Evolutionary conservation across 2,888 invertebrate genomes (phyloP).

Genomic region (Trachelus iudaicus): DNA sequence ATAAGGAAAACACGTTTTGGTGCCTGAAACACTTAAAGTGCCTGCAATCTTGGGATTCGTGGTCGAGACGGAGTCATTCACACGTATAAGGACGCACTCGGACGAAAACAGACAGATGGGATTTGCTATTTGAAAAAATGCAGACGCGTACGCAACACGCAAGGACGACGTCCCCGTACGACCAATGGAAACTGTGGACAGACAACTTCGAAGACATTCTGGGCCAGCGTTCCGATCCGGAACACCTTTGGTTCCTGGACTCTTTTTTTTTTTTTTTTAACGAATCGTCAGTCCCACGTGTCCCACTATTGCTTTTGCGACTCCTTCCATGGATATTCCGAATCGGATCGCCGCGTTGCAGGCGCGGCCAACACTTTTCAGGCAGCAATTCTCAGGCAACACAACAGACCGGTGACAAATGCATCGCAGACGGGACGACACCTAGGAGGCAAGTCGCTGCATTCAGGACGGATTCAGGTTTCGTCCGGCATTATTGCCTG

Average conservation of each 20-base stretch:
- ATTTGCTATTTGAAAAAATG: not conserved
- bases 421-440: constrained; percentile 60
- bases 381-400: constrained; percentile 57
- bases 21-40: constrained; percentile 1
- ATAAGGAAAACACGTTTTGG: not conserved
- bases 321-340: constrained; percentile 9
- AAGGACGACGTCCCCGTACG: not conserved
- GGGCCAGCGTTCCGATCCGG: not conserved
- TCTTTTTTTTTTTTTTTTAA: not conserved
- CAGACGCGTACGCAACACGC: not conserved
- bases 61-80: not conserved
- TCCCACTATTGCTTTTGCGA: no score
- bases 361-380: constrained; percentile 34
- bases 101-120: not conserved
- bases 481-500: constrained; percentile 30
- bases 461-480: constrained; percentile 47
- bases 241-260: not conserved
- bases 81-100: not conserved
- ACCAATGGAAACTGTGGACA: not conserved
- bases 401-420: constrained; percentile 51
- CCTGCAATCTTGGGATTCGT: not conserved
- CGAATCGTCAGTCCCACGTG: not conserved
- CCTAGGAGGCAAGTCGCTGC: constrained; percentile 58
- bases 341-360: constrained; percentile 28
- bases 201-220: not conserved